Evolutionary conservation across 2,797 vertebrate genomes (phyloP), one percentile per base, ranked within the genome.

Genomic region (Eptatretus atami): DNA sequence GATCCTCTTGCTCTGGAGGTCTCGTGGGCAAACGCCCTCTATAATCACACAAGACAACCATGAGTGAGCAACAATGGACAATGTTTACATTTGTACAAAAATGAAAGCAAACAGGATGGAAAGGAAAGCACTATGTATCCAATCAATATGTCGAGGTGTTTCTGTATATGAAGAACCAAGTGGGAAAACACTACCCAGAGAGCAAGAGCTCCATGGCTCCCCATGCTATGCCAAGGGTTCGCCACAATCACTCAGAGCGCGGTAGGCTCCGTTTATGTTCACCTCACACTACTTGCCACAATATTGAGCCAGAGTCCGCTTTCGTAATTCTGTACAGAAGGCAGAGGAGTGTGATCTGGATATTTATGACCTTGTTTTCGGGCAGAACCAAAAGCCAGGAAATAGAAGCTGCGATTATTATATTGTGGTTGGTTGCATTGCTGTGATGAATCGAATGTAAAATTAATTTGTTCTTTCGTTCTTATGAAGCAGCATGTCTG

Each of bases 221-320:
- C 92, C 92, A 98, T 13, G 86, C 92, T 67, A 81, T 82, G 15
- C 92, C 92, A 1, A 98, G 73, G 1, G 88, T n/a, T 90, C 19
- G 92, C n/a, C 79, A 63, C 92, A 98, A 73, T n/a, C 92, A 98
- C 69, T 98, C 81, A 1, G 92, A 98, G 73, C 84, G 93, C 6
- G 1, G 86, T 96, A 4, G n/a, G 82, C 88, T 64, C 92, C 88
- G 0, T 98, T 98, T 70, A 98, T 95, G 72, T 98, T 98, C 70
- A 98, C 76, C 75, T 98, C 92, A 72, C 92, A 98, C 81, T 78
- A 63, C 78, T 76, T 61, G 88, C 81, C 12, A 93, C 73, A 8
- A 81, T 76, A 64, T 83, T 88, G 74, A 90, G 80, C 92, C 92
- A 98, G 69, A 31, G 83, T 93, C 66, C 85, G n/a, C 86, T 69